A percentile compares a stretch with the other conserved stretches of the same genome.
Evolutionary conservation across 1,140 invertebrate genomes (phyloP).

Genomic region (Drosophila kohkoa): DNA sequence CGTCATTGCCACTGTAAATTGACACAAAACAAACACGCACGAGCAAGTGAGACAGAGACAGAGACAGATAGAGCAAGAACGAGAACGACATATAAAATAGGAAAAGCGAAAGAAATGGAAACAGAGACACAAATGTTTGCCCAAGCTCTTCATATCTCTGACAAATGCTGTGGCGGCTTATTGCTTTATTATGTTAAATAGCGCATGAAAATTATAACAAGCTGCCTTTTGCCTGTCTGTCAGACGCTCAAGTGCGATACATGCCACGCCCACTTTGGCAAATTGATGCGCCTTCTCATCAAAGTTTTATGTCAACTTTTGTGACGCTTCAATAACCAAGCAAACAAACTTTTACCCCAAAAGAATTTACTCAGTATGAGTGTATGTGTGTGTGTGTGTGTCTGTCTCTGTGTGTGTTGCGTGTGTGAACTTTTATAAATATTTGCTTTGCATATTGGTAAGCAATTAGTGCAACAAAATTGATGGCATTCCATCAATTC

Average conservation of each 20-base stretch:
- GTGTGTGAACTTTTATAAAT: slow-evolving; percentile 18
- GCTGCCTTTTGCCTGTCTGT: slow-evolving; percentile 54
- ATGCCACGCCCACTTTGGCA: slow-evolving; percentile 29
- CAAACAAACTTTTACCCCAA: slow-evolving; percentile 42
- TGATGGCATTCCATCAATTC: slow-evolving; percentile 22
- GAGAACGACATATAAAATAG: slow-evolving; percentile 22
- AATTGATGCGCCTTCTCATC: slow-evolving; percentile 12
- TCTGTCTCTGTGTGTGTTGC: background rate
- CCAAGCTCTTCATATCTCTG: slow-evolving; percentile 28
- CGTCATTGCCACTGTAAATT: slow-evolving; percentile 50
- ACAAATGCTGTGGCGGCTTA: slow-evolving; percentile 64
- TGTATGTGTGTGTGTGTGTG: background rate
- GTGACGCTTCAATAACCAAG: slow-evolving; percentile 36
- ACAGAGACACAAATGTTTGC: slow-evolving; percentile 63
- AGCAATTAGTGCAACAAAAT: slow-evolving; percentile 55
- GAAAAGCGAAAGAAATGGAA: slow-evolving; percentile 28
- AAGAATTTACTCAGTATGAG: background rate
- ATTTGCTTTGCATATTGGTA: slow-evolving; percentile 44
- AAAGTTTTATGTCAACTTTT: slow-evolving; percentile 53
- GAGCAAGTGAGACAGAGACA: slow-evolving; percentile 9
- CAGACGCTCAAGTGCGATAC: slow-evolving; percentile 31
- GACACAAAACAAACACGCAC: slow-evolving; percentile 65
- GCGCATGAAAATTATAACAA: slow-evolving; percentile 79
- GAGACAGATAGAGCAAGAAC: background rate
- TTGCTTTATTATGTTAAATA: slow-evolving; percentile 82